Conservation (phyloP, 2,797 vertebrate species). For the Scolopax rusticola region DNA sequence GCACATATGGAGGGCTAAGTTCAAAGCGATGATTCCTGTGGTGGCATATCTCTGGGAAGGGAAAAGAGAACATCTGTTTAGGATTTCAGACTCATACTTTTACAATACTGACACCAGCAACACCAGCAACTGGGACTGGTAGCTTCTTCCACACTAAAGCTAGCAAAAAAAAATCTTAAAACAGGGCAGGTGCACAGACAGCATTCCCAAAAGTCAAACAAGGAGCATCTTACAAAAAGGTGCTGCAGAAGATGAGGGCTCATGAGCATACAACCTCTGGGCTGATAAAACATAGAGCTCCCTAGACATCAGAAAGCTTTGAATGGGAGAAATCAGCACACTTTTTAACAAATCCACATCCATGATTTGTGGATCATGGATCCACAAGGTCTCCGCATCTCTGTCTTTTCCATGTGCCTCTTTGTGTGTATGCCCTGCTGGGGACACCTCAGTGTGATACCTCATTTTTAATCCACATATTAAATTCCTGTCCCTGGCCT, state of each 20-base stretch:
- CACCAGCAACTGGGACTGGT: neutral
- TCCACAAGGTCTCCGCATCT: neutral
- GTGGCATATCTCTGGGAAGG: neutral
- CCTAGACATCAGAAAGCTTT: neutral
- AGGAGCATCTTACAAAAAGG: neutral
- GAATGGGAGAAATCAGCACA: neutral
- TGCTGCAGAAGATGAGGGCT: neutral
- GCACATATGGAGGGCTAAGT: neutral
- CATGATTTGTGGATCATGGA: too few relatives aligned
- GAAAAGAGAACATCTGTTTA: neutral
- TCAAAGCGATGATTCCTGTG: neutral
- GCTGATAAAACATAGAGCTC: neutral
- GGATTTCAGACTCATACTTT: neutral
- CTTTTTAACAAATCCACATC: neutral
- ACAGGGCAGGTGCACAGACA: neutral
- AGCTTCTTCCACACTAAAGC: neutral
- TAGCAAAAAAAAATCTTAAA: fast-evolving
- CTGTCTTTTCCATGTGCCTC: neutral
- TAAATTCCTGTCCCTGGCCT: neutral
- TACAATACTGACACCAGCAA: neutral
- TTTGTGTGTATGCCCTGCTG: neutral
- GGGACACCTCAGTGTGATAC: neutral
- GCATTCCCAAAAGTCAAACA: neutral
- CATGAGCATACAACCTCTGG: neutral
- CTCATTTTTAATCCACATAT: neutral